Evolutionary conservation across 2,888 invertebrate species (phyloP), one percentile per base, ranked within the genome.

Genomic region (Lysandra coridon): DNA sequence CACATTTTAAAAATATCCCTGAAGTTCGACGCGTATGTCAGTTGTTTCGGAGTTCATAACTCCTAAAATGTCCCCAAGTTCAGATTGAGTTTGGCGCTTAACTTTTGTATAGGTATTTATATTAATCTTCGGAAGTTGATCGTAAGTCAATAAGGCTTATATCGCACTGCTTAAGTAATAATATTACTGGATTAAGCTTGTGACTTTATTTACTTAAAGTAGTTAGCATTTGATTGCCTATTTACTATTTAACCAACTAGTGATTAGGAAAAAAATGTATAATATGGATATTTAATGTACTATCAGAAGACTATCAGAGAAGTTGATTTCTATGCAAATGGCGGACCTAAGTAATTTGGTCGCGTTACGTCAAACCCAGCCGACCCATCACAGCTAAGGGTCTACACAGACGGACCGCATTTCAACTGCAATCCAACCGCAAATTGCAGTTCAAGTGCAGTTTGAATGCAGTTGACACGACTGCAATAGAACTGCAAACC

Each of bases 1-100:
- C 44, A 40, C 44, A 74, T 23, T 73, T 74, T 74, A 74, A 4
- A 74, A 44, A 44, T 44, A 7, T 73, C 40, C 44, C 44, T n/a
- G n/a, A 74, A 73, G 73, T 44, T 74, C n/a, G 14, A 69, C 14
- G 74, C 7, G 5, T 74, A n/a, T 44, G 40, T 74, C 44, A 74
- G 44, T 74, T 44, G 44, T 74, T 74, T 5, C 14, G 40, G 12
- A 74, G 74, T 74, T 74, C 4, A n/a, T 44, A 74, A 44, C 40
- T 44, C 44, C n/a, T 44, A 2, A 74, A 74, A 74, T 23, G 74
- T 44, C 40, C 73, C 23, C 69, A 23, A 69, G 33, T 37, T 69
- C 33, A 14, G 33, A 69, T 69, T 64, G 64, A 64, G 64, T 64
- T 69, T 37, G 30, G 30, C 30, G 30, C 14, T 33, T 5, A 69